Percentiles rank a stretch among this genome's conserved stretches.
These are phyloP conservation scores for Hippocampus comes DNA, from an alignment of 2,113 vertebrate species.

Conservation along the genomic window DNA sequence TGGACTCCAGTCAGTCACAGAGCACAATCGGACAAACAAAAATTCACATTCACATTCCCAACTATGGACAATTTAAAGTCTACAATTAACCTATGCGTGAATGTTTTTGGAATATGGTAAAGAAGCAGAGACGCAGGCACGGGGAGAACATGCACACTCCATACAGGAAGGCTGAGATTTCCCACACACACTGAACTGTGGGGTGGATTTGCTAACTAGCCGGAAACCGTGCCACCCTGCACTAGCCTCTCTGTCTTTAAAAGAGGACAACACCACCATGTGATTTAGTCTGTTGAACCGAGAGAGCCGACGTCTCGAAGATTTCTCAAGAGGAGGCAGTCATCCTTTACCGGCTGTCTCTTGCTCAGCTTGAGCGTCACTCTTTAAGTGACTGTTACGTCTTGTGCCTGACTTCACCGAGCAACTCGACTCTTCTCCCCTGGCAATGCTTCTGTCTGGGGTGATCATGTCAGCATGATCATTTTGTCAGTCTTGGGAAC, in stretches of 20 bases:
- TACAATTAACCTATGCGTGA: too few species aligned
- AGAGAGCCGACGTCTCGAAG: conserved; percentile 12
- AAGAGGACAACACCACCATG: not conserved
- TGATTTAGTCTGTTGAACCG: not conserved
- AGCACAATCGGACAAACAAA: too few species aligned
- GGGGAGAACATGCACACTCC: too few species aligned
- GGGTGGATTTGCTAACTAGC: too few species aligned
- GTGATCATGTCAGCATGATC: conserved; percentile 66
- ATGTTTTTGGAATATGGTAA: too few species aligned
- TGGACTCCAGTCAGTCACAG: too few species aligned
- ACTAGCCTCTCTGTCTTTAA: not conserved
- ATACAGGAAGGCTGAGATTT: too few species aligned
- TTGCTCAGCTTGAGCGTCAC: conserved; percentile 26
- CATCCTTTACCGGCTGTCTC: conserved; percentile 22
- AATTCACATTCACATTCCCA: too few species aligned
- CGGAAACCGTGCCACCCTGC: too few species aligned
- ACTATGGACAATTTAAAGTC: too few species aligned
- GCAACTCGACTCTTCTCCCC: conserved; percentile 43
- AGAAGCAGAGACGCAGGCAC: too few species aligned
- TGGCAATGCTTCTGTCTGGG: conserved; percentile 58
- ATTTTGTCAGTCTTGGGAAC: conserved; percentile 52
- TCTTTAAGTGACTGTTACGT: conserved; percentile 49
- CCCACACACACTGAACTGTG: too few species aligned
- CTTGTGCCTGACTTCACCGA: conserved; percentile 52
- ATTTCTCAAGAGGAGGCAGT: conserved; percentile 14